These are phyloP conservation scores for Carabus problematicus DNA, from an alignment of 2,888 invertebrate genomes.

Conservation along the genomic window DNA sequence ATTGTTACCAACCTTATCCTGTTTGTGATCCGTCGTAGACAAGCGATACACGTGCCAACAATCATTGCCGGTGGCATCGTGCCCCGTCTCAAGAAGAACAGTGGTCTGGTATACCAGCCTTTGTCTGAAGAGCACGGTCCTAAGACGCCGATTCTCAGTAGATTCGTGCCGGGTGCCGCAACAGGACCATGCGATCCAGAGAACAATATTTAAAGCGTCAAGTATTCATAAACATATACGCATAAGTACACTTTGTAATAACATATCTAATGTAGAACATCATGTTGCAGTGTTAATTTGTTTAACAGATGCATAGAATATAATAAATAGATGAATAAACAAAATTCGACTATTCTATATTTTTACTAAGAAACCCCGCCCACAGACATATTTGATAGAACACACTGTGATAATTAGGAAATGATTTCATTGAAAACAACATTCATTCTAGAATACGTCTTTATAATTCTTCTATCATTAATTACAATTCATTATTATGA, in stretches of 20 bases:
- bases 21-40: conserved; percentile 53
- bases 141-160: conserved; percentile 24
- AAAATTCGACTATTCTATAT: too few species aligned
- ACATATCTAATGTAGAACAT: too few species aligned
- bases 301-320: too few species aligned
- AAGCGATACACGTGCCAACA: conserved; percentile 51
- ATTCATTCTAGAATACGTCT: conserved; percentile 34
- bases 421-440: neutral
- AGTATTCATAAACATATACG: too few species aligned
- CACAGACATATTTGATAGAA: too few species aligned
- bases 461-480: conserved; percentile 38
- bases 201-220: too few species aligned
- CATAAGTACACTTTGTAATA: too few species aligned
- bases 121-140: conserved; percentile 70
- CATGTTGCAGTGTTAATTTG: too few species aligned
- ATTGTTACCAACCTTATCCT: conserved; percentile 57
- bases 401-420: too few species aligned
- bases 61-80: conserved; percentile 52
- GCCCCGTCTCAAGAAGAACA: conserved; percentile 69
- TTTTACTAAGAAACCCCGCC: too few species aligned
- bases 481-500: conserved; percentile 40
- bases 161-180: conserved; percentile 11
- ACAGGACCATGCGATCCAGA: too few species aligned
- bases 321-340: too few species aligned
- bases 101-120: conserved; percentile 79